Conservation (phyloP, 2,888 invertebrate species). For the Tolmerus cingulatus region DNA sequence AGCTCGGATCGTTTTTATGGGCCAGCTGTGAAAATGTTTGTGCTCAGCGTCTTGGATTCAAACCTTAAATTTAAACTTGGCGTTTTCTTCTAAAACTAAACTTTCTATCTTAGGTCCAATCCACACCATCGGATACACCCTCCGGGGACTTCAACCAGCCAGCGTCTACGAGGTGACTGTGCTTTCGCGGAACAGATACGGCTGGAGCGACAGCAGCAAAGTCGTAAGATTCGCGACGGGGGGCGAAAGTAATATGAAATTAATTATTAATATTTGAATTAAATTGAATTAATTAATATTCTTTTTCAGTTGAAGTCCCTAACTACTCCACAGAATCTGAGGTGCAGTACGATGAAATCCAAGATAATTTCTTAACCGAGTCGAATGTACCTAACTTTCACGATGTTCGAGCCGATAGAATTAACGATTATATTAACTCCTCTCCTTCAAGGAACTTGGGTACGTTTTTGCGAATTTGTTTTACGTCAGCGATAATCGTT, state of each 20-base stretch:
- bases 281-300: background rate
- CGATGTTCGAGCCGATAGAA: conserved; percentile 52
- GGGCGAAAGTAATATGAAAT: conserved; percentile 70
- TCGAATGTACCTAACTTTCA: conserved; percentile 54
- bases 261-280: background rate
- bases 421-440: conserved; percentile 25
- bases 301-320: conserved; percentile 58
- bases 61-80: background rate
- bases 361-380: conserved; percentile 55
- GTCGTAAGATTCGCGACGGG: conserved; percentile 79
- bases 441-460: background rate
- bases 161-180: conserved; percentile 81
- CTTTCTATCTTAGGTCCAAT: conserved; percentile 68
- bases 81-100: background rate
- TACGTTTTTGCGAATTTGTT: conserved; percentile 13
- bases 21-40: background rate
- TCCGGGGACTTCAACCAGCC: conserved; percentile 76
- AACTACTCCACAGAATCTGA: conserved; percentile 62
- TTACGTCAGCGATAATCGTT: conserved; percentile 19
- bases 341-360: conserved; percentile 48
- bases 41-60: background rate
- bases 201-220: conserved; percentile 83
- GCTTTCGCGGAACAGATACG: conserved; percentile 81
- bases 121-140: conserved; percentile 77
- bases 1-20: background rate